A percentile compares a stretch with the other conserved stretches of the same genome.
Conservation (phyloP, 2,113 vertebrate genomes). For the Gulo gulo region DNA sequence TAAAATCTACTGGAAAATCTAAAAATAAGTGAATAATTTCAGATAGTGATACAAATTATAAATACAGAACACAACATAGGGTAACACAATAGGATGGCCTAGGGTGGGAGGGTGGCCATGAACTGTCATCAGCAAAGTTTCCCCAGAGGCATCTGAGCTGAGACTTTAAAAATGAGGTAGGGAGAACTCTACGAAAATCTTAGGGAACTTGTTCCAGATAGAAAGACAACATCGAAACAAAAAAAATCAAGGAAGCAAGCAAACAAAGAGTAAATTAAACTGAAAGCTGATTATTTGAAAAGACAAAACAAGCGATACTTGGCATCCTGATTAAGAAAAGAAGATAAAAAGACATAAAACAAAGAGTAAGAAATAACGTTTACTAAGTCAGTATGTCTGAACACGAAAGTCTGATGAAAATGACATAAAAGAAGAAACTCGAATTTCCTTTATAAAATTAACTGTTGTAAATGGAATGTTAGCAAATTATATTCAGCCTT, state of each 20-base stretch:
- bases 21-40: background rate
- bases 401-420: background rate
- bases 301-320: background rate
- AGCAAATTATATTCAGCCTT: background rate
- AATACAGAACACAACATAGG: background rate
- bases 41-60: background rate
- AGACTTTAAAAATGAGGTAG: background rate
- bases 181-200: background rate
- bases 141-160: background rate
- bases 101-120: background rate
- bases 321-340: background rate
- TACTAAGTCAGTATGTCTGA: background rate
- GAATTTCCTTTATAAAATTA: constrained; percentile 14
- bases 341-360: background rate
- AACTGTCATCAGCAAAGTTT: background rate
- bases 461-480: constrained; percentile 9
- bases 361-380: background rate
- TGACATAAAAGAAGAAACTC: background rate
- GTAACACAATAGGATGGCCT: background rate
- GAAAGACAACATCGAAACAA: background rate
- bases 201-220: background rate
- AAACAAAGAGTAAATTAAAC: background rate
- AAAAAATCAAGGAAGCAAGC: background rate
- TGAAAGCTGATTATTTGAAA: background rate
- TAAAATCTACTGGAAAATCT: background rate